Evolutionary conservation across 2,797 vertebrate genomes (phyloP).

Genomic region (Clamator glandarius): DNA sequence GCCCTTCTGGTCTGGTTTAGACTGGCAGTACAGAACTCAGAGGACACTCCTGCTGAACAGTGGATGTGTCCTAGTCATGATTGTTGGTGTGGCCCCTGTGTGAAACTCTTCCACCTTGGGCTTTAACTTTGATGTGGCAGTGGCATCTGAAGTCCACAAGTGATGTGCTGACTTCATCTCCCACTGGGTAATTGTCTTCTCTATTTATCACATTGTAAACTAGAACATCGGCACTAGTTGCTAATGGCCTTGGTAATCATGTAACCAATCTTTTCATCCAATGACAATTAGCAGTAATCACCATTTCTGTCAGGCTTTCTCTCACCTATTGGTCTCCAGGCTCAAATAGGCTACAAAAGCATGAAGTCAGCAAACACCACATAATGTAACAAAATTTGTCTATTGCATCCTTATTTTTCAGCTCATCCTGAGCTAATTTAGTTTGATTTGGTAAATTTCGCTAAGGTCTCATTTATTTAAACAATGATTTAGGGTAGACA

Average conservation of each 20-base stretch:
- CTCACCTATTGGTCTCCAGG: neutral
- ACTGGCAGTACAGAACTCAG: neutral
- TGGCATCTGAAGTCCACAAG: fast-evolving
- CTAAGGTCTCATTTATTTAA: neutral
- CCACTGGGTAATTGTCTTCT: neutral
- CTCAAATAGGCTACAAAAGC: neutral
- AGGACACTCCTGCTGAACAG: neutral
- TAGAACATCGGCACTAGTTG: neutral
- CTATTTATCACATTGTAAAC: neutral
- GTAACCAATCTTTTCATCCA: neutral
- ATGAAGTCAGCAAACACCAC: neutral
- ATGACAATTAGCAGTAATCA: neutral
- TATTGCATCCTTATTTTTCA: neutral
- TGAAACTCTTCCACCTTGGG: neutral
- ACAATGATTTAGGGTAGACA: neutral
- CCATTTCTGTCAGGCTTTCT: neutral
- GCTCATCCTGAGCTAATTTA: neutral
- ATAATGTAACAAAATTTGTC: neutral
- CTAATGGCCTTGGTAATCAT: neutral
- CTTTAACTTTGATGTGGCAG: neutral
- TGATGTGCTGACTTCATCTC: neutral
- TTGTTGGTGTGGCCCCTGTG: neutral
- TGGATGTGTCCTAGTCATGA: no score
- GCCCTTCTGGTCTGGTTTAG: no score
- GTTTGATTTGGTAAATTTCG: neutral